Evolutionary conservation across 2,113 vertebrate genomes (phyloP), one percentile per base, ranked within the genome.

Genomic region (Sturnus vulgaris): DNA sequence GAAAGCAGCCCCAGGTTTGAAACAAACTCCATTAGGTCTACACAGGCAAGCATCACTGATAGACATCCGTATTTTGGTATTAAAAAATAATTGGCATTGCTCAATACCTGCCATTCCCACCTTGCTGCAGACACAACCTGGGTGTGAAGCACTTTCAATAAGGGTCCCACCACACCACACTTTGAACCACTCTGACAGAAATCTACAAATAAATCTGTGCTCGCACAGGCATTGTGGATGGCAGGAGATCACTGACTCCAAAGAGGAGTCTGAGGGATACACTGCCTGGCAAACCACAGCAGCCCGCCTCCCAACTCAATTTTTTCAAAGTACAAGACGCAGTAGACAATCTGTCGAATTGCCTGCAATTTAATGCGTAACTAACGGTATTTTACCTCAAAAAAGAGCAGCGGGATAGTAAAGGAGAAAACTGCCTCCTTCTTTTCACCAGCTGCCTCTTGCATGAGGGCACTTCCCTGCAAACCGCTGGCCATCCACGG

Each of bases 381-480:
- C 85, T 78, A 15, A 53, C 8, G 52, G 6, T 8, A 55, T 35
- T 68, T 49, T 68, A 21, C 35, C n/a, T 49, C 49, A 11, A 82
- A 90, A 73, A 37, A 30, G 7, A 16, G 23, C 18, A 70, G 12
- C 7, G 33, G 14, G 68, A 30, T 0, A 3, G 3, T 1, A 56
- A 7, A 68, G 9, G 5, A 33, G 11, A 24, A 46, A 80, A 18
- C 5, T 2, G 2, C 3, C 31, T 2, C 24, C 6, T 7, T 33
- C 7, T 7, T 33, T 11, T 12, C 3, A 2, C 28, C 44, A 35
- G 20, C 5, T 13, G 3, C 21, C 44, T 37, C 15, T 15, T 10
- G 2, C 1, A 0, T 10, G 5, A 6, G 10, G 0, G 5, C 37
- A 1, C 3, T 28, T 24, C 39, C n/a, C 47, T 9, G 22, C 12